These are phyloP conservation scores for Sphaerodactylus townsendi DNA, from an alignment of 2,113 vertebrate species.

Conservation along the genomic window DNA sequence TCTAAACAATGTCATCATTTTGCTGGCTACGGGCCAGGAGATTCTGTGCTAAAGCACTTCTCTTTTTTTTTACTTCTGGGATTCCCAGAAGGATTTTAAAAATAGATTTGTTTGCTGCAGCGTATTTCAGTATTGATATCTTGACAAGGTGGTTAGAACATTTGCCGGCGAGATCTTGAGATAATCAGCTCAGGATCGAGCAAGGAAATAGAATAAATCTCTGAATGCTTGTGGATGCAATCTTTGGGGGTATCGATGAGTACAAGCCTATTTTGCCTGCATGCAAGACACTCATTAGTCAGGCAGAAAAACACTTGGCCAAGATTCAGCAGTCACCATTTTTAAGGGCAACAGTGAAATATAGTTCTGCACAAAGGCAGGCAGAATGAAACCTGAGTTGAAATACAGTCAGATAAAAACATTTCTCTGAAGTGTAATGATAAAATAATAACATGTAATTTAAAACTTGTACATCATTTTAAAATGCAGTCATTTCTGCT, in stretches of 20 bases:
- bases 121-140: neutral
- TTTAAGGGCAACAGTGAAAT: neutral
- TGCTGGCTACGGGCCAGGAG: neutral
- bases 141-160: neutral
- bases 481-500: neutral
- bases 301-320: neutral
- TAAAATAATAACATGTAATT: neutral
- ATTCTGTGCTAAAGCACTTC: neutral
- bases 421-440: neutral
- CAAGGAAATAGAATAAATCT: neutral
- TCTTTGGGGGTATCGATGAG: neutral
- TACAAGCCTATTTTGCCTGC: neutral
- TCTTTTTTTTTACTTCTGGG: neutral
- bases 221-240: neutral
- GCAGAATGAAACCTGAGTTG: neutral
- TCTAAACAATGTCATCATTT: neutral
- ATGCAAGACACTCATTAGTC: neutral
- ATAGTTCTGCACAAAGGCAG: neutral
- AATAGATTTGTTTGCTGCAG: rapidly evolving
- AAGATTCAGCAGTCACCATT: neutral
- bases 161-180: neutral
- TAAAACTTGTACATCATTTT: no score
- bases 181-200: no score
- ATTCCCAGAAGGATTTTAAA: neutral
- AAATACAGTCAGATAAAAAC: neutral